Conservation (phyloP, 2,797 vertebrate species). For the Ambastaia sidthimunki region DNA sequence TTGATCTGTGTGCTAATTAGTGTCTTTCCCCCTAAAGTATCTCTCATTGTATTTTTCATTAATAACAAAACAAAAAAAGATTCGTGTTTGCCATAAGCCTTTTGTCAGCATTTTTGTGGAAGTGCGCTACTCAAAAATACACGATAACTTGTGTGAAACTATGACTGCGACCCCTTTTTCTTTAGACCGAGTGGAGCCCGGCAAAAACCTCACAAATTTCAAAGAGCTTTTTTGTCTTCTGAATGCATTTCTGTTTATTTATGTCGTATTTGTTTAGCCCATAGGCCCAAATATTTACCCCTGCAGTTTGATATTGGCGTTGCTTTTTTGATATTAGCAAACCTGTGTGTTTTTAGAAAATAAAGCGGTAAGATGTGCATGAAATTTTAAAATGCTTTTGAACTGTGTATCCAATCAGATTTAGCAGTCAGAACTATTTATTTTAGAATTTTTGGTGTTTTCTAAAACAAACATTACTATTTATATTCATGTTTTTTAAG, state of each 20-base stretch:
- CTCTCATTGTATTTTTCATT: conserved; percentile 69
- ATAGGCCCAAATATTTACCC: background rate
- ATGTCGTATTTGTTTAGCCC: background rate
- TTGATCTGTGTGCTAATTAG: conserved; percentile 83
- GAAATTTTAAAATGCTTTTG: too few species aligned
- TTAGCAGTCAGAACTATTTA: too few species aligned
- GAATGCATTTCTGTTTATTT: background rate
- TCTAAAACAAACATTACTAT: too few species aligned
- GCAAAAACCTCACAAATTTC: background rate
- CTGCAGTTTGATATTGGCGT: background rate
- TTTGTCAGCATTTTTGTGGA: conserved; percentile 58
- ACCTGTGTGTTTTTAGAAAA: too few species aligned
- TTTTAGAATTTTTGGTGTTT: too few species aligned
- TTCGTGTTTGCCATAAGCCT: conserved; percentile 49
- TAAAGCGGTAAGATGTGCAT: too few species aligned
- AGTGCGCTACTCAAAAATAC: conserved; percentile 50
- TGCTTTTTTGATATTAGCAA: too few species aligned
- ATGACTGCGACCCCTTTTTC: conserved; percentile 36
- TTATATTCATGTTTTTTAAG: too few species aligned
- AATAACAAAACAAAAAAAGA: conserved; percentile 53
- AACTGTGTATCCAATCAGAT: too few species aligned
- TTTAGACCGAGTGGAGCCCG: background rate
- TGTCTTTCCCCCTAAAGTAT: conserved; percentile 81
- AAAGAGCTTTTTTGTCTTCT: background rate
- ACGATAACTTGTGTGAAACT: conserved; percentile 51